These are phyloP conservation scores for Serinus canaria DNA, from an alignment of 2,113 vertebrate genomes.

Conservation along the genomic window DNA sequence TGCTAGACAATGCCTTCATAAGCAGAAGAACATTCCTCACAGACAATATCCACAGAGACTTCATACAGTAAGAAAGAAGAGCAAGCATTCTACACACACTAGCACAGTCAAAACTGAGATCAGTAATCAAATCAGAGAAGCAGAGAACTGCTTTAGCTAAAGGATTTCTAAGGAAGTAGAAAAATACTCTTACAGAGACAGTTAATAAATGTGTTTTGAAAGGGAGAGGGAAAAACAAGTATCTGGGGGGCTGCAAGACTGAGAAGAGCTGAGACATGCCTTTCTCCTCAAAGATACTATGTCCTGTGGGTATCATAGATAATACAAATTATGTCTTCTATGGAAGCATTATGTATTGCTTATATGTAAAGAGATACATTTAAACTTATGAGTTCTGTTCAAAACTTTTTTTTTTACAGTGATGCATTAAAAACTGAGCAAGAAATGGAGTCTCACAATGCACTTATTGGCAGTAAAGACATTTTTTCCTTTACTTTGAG, in stretches of 20 bases:
- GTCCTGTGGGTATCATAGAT: background rate
- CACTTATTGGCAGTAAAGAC: slow-evolving; percentile 15
- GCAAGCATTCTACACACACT: background rate
- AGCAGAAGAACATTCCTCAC: background rate
- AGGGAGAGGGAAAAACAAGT: background rate
- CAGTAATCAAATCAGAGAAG: background rate
- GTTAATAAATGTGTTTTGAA: background rate
- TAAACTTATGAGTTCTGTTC: background rate
- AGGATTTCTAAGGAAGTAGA: background rate
- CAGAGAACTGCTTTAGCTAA: background rate
- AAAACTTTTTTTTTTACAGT: background rate
- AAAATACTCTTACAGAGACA: background rate
- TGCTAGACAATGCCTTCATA: background rate
- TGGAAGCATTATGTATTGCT: background rate
- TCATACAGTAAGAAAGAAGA: background rate
- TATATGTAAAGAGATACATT: background rate
- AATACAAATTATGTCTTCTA: background rate
- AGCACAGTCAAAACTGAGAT: background rate
- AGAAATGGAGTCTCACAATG: background rate
- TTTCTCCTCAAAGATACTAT: background rate
- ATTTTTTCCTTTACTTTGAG: slow-evolving; percentile 25
- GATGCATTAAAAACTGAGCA: background rate
- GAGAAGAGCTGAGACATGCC: background rate
- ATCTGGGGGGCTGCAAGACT: background rate
- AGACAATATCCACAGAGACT: background rate